Evolutionary conservation across 2,888 invertebrate species (phyloP), one percentile per base, ranked within the genome.

Genomic region (Parasteatoda lunata): DNA sequence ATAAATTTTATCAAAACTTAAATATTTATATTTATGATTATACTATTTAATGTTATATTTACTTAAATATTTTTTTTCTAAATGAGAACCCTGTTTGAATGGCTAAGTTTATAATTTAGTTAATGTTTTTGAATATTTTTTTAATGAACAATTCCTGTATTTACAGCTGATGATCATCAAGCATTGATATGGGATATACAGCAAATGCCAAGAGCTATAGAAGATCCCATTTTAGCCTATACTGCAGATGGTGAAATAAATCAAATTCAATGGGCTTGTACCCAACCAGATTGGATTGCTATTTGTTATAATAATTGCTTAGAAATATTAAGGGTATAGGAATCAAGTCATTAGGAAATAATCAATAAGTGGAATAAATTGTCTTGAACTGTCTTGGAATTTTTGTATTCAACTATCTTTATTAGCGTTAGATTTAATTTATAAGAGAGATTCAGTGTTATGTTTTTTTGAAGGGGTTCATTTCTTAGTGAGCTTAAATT

Each of bases 211-310:
- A 94, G 98, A 90, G 98, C 99, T 76, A 99, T 99, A 90, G 99
- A 99, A 93, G 99, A 99, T 93, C 99, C 99, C 6, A 99, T 99
- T 91, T 94, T 99, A 80, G 99, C 99, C 0, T 99, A 99, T 93
- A 98, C 98, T 5, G 98, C 98, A 13, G 97, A 97, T 92, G 99
- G 98, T 15, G 99, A 99, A 94, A 99, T 99, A 90, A 98, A 98
- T 94, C 98, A 98, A 93, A 98, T 99, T 90, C 98, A 98, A 93
- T 99, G 99, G 99, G 98, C 99, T 5, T 97, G 98, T 77, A 98
- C 98, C n/a, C 99, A 99, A 92, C 99, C 98, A 11, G 99, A 99
- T 93, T 99, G 99, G 99, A 99, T 99, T 91, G 98, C 98, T 82
- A 99, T 99, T 92, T 99, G 98, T 93, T 99, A 99, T 93, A 98